A percentile compares a stretch with the other conserved stretches of the same genome.
These are phyloP conservation scores for Yponomeuta plumbellus DNA, from an alignment of 2,888 invertebrate species.

Conservation along the genomic window DNA sequence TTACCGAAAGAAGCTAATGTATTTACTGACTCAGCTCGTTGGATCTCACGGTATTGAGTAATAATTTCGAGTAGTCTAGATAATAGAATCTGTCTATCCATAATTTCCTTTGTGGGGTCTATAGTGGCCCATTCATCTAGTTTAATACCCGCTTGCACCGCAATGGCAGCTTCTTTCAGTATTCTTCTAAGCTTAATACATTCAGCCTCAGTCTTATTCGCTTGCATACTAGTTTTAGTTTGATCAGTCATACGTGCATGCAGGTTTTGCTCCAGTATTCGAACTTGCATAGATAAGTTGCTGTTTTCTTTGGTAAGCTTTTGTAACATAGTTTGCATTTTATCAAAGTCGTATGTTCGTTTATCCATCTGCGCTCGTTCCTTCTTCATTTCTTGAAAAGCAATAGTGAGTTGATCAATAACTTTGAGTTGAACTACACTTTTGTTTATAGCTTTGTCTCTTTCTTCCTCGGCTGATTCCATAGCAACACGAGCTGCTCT, in stretches of 20 bases:
- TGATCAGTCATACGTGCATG: constrained; percentile 69
- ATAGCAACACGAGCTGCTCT: constrained; percentile 70
- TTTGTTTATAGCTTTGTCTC: constrained; percentile 78
- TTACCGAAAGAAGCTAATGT: constrained; percentile 69
- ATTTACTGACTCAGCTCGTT: constrained; percentile 53
- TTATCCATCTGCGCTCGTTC: constrained; percentile 62
- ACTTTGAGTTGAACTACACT: constrained; percentile 78
- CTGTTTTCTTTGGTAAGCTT: constrained; percentile 62
- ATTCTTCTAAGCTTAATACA: constrained; percentile 73
- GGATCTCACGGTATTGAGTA: constrained; percentile 56
- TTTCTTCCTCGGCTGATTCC: constrained; percentile 78
- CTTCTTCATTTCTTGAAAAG: constrained; percentile 71
- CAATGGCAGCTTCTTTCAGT: constrained; percentile 77
- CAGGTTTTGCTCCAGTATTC: constrained; percentile 75
- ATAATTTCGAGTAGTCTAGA: constrained; percentile 75
- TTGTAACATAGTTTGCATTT: constrained; percentile 55
- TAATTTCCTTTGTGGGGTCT: constrained; percentile 53
- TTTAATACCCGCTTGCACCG: constrained; percentile 77
- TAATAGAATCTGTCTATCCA: constrained; percentile 67
- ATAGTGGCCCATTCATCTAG: constrained; percentile 57
- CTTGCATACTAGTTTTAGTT: constrained; percentile 59
- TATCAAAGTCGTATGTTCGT: constrained; percentile 55
- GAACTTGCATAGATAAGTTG: constrained; percentile 60
- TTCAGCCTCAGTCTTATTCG: constrained; percentile 69
- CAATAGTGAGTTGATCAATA: constrained; percentile 78